A percentile compares a stretch with the other conserved stretches of the same genome.
phyloP scores from a whole-genome alignment of 2,113 vertebrate species.

The Ginglymostoma cirratum region DNA sequence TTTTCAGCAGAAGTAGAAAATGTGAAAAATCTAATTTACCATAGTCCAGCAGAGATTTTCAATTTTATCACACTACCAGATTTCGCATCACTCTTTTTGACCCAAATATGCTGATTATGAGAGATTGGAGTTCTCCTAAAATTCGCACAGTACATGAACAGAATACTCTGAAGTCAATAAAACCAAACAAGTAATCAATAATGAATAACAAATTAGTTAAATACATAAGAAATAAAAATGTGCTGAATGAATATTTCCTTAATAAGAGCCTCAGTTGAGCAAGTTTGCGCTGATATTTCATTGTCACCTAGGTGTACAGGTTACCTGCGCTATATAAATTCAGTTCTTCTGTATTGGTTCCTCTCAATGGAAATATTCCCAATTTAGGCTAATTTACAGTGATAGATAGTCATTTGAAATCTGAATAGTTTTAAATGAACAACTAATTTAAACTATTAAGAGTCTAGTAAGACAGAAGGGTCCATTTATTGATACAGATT shows the following conservation, averaged over 20 bases:
- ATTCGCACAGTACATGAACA: background rate
- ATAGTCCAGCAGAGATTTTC: background rate
- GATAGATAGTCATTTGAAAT: background rate
- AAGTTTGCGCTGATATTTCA: background rate
- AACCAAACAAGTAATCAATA: background rate
- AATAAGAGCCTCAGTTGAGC: background rate
- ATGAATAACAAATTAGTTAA: background rate
- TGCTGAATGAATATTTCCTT: background rate
- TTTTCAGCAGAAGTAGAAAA: background rate
- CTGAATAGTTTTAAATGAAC: background rate
- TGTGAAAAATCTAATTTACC: background rate
- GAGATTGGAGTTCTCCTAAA: background rate
- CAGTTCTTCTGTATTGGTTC: background rate
- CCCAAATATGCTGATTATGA: background rate
- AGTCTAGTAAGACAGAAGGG: background rate
- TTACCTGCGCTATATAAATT: background rate
- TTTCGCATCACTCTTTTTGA: background rate
- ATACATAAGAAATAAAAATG: background rate
- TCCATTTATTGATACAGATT: background rate
- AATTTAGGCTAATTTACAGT: background rate
- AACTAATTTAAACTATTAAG: background rate
- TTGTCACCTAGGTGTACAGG: background rate
- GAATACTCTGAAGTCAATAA: background rate
- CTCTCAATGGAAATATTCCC: background rate
- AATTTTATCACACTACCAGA: background rate